Conservation (phyloP, 2,888 invertebrate genomes). For the Polydrusus pterygomalis region DNA sequence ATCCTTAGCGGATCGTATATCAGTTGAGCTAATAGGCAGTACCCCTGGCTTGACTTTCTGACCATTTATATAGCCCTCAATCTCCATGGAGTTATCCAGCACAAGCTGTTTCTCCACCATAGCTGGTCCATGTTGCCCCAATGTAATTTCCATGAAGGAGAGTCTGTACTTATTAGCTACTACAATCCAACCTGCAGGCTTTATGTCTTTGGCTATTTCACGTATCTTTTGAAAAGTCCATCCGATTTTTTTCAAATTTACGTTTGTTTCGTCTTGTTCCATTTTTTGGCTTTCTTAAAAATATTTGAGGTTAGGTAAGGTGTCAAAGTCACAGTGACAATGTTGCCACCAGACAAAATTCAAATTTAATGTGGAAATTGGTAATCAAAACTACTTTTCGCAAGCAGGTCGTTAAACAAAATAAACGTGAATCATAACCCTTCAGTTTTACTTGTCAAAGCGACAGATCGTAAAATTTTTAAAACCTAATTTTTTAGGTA, state of each 20-base stretch:
- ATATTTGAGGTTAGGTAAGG: background rate
- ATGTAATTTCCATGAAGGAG: conserved; percentile 38
- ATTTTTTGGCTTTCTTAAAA: conserved; percentile 6
- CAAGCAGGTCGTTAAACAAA: background rate
- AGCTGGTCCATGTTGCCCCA: conserved; percentile 37
- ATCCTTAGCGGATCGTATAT: conserved; percentile 34
- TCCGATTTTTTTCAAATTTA: conserved; percentile 24
- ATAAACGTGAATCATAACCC: background rate
- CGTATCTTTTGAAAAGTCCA: conserved; percentile 34
- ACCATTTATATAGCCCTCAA: conserved; percentile 25
- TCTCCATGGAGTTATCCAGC: conserved; percentile 25
- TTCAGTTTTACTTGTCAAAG: background rate
- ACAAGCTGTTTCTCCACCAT: conserved; percentile 35
- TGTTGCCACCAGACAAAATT: background rate
- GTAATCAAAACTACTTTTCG: conserved; percentile 2
- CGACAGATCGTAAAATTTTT: background rate
- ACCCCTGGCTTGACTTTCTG: conserved; percentile 24
- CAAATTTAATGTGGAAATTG: background rate
- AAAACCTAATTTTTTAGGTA: background rate
- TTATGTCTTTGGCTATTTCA: conserved; percentile 39
- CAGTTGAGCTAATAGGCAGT: conserved; percentile 27
- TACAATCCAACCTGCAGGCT: conserved; percentile 39
- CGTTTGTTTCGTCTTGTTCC: conserved; percentile 24
- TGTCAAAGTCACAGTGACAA: conserved; percentile 10
- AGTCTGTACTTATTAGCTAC: conserved; percentile 39